Base-by-base conservation (phyloP, 2,113 vertebrate genomes). In the Heterotilapia buettikoferi region DNA sequence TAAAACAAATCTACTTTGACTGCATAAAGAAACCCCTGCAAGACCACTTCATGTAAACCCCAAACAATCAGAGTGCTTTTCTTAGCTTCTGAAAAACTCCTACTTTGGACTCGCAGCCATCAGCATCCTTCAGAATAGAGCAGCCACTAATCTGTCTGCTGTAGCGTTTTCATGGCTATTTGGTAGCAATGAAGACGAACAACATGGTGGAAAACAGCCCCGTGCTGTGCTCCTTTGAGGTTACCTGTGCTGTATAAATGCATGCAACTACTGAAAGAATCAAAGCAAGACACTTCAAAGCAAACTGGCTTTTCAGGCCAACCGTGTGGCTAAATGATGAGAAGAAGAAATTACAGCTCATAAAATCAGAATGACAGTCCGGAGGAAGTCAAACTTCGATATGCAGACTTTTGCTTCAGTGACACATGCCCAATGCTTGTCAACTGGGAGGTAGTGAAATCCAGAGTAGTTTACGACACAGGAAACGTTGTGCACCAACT, bases 361-460 rank as follows among this genome's bases (percentile, higher is more conserved):
- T 85, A 59, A 87, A 86, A 84, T 14, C 5, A 59, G 59, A 85
- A 83, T 71, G 73, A 80, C 18, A 78, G 54, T 76, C 38, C 43
- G 36, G 12, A 90, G 53, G 82, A 90, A 88, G 83, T 84, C 24
- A 53, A 80, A 11, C 38, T 88, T 90, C 16, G 16, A 26, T 53
- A 1, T 88, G 89, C 80, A 93, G 83, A 84, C 53, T 87, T 76
- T 50, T 89, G 81, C 90, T 92, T 66, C 87, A 88, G 85, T 82
- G 33, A 88, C 78, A 90, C 50, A 9, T 78, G 89, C 82, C 78
- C 80, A 8, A 76, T 19, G 68, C 33, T 63, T 38, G 88, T 86
- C 71, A 85, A 24, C 85, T 80, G 52, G 76, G 94, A 94, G 92
- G 94, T 93, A 95, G 94, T 83, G 80, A 79, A 54, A 87, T 83